Evolutionary conservation across 2,113 vertebrate species (phyloP), one percentile per base, ranked within the genome.

Genomic region (Brachionichthys hirsutus): DNA sequence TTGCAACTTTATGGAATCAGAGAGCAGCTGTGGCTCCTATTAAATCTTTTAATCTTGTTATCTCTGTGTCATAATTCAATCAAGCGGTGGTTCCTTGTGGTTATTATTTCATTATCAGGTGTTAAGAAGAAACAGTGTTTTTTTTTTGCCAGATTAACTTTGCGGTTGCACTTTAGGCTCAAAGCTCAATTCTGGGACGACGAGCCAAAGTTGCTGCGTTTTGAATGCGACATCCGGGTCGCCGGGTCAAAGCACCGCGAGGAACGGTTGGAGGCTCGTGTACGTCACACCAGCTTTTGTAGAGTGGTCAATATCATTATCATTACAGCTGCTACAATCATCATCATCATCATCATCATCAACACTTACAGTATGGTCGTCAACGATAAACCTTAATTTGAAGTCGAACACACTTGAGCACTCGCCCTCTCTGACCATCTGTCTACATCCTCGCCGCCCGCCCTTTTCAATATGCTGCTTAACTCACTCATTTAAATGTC

Each of bases 331-430:
- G 36, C 36, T 18, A 47, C 20, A 9, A 22, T 19, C 46, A 48
- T 48, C 46, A 34, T 16, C 19, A 17, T 14, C 19, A 19, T 16
- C 45, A 19, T 12, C 20, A 7, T 12, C 12, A 58, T 62, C 51
- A 41, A 67, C 45, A 44, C 62, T 57, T 55, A 50, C 62, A 66
- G 56, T 71, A 51, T 65, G 43, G 59, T 64, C 54, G 17, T 56
- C 36, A 46, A 73, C 63, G 72, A 61, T 74, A 59, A 77, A 81
- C 65, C 10, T 55, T 71, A 36, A 68, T 65, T 77, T 75, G 60
- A 59, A 56, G 46, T 54, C 64, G 51, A 42, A 45, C 73, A 50
- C 66, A 46, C 58, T 67, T 42, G 41, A 65, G 67, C 75, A 24
- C 60, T 2, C 45, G 57, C 50, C 22, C 57, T 55, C 47, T 62